A percentile compares a stretch with the other conserved stretches of the same genome.
These are phyloP conservation scores for Champsocephalus gunnari DNA, from an alignment of 2,797 vertebrate species.

Conservation along the genomic window DNA sequence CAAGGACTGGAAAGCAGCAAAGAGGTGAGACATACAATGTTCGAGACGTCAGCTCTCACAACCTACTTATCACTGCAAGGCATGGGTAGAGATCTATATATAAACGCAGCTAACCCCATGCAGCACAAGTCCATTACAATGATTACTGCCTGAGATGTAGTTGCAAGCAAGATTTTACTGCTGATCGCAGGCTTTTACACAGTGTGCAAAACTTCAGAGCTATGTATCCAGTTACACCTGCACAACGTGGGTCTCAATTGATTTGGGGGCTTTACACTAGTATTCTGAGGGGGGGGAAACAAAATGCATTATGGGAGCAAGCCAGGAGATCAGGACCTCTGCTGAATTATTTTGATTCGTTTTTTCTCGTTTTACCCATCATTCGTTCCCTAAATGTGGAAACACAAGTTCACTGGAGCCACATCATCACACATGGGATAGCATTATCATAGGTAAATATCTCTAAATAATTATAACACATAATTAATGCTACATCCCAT, in stretches of 20 bases:
- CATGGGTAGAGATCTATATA: conserved; percentile 37
- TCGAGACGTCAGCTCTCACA: conserved; percentile 21
- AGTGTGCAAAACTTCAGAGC: conserved; percentile 33
- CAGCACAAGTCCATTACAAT: conserved; percentile 52
- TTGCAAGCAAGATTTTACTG: conserved; percentile 60
- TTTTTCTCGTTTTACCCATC: background rate
- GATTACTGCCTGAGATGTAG: conserved; percentile 52
- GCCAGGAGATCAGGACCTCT: background rate
- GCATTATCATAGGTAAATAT: background rate
- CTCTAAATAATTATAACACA: background rate
- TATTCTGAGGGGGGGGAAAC: background rate
- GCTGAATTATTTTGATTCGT: background rate
- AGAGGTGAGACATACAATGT: conserved; percentile 11
- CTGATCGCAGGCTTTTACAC: conserved; percentile 58
- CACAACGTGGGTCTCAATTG: conserved; percentile 3
- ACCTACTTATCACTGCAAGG: conserved; percentile 25
- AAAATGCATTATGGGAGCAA: too few species aligned
- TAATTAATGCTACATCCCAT: background rate
- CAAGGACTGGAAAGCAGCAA: background rate
- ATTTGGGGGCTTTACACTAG: background rate
- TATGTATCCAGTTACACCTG: conserved; percentile 20
- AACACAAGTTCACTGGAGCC: background rate
- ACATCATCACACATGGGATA: background rate
- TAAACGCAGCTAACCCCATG: conserved; percentile 31
- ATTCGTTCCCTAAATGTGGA: background rate